These are phyloP conservation scores for Diachasmimorpha longicaudata DNA, from an alignment of 1,140 invertebrate species.

Conservation along the genomic window DNA sequence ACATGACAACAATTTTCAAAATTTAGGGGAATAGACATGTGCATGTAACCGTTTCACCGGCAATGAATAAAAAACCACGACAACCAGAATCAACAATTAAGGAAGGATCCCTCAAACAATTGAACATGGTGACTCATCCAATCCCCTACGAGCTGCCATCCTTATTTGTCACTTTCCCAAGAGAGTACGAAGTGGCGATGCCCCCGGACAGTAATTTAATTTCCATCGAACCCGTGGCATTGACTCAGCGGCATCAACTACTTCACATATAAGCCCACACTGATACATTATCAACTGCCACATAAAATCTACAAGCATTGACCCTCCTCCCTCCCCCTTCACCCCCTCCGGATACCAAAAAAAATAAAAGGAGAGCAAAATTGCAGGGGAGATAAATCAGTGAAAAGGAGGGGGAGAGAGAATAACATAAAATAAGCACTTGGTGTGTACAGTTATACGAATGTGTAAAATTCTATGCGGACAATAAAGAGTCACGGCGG, in stretches of 20 bases:
- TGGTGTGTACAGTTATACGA: not conserved
- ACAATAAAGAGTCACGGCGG: not conserved
- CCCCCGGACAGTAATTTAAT: slow-evolving; percentile 8
- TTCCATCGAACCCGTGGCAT: slow-evolving; percentile 24
- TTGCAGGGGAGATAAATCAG: not conserved
- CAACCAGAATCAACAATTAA: no score
- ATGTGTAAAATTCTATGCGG: not conserved
- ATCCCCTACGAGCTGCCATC: not conserved
- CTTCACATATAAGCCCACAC: not conserved
- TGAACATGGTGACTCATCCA: not conserved
- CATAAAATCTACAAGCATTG: not conserved
- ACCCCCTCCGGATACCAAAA: no score
- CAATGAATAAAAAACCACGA: no score
- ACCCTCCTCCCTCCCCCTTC: no score
- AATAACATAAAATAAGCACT: not conserved
- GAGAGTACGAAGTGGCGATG: not conserved
- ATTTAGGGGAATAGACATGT: no score
- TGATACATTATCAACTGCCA: not conserved
- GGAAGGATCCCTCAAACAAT: no score
- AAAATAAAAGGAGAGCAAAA: not conserved
- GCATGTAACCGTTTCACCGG: no score
- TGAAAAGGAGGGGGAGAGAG: not conserved
- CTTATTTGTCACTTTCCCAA: not conserved
- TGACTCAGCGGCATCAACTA: slow-evolving; percentile 22
- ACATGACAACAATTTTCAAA: no score